Conservation (phyloP, 2,113 vertebrate species). For the Azemiops feae region DNA sequence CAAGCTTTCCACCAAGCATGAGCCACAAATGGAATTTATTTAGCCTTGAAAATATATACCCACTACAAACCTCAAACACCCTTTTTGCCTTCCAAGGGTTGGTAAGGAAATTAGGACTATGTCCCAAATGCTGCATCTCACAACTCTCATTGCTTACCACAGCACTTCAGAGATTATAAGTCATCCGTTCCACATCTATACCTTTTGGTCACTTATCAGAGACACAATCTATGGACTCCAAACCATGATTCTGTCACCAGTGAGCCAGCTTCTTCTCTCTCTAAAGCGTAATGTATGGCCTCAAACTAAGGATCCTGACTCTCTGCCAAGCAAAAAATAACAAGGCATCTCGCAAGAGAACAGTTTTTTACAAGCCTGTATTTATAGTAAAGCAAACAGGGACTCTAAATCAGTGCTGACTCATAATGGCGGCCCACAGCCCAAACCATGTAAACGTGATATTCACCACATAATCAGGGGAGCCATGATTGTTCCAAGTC, state of each 20-base stretch:
- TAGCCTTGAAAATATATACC: background rate
- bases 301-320: background rate
- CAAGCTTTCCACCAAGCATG: background rate
- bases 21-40: constrained; percentile 3
- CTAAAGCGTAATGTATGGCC: background rate
- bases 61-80: background rate
- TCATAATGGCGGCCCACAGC: constrained; percentile 5
- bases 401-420: constrained; percentile 7
- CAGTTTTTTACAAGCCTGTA: constrained; percentile 30
- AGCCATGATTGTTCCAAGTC: background rate
- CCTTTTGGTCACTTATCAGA: background rate
- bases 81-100: background rate
- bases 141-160: background rate
- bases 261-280: background rate
- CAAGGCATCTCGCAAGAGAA: background rate
- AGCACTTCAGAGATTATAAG: background rate
- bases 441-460: background rate
- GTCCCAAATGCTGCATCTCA: background rate
- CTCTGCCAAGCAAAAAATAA: constrained; percentile 7
- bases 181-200: background rate
- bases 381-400: constrained; percentile 14
- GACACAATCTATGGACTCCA: background rate
- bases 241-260: background rate
- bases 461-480: constrained; percentile 11
- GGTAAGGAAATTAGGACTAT: background rate